A percentile compares a stretch with the other conserved stretches of the same genome.
Evolutionary conservation across 2,113 vertebrate species (phyloP).

Genomic region (Prunella fulvescens): DNA sequence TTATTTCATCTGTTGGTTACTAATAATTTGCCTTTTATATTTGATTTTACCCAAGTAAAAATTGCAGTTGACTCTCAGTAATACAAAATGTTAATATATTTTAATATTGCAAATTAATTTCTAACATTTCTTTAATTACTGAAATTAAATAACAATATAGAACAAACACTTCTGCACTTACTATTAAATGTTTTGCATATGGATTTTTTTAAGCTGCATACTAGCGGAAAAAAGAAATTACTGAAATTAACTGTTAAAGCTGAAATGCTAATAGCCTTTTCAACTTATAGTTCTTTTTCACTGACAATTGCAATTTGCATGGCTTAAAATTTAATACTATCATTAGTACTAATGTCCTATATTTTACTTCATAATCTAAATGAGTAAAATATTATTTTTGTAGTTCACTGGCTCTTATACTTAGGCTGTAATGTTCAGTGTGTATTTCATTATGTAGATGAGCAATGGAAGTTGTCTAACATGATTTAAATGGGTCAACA

Average conservation of each 20-base stretch:
- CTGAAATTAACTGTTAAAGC: slow-evolving; percentile 59
- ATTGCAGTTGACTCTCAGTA: slow-evolving; percentile 12
- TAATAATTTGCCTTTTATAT: slow-evolving; percentile 57
- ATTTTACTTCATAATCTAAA: slow-evolving; percentile 73
- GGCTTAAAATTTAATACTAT: slow-evolving; percentile 70
- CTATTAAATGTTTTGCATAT: slow-evolving; percentile 31
- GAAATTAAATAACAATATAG: slow-evolving; percentile 57
- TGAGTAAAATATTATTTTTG: slow-evolving; percentile 69
- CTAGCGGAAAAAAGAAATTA: background rate
- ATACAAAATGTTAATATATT: slow-evolving; percentile 39
- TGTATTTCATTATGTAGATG: slow-evolving; percentile 77
- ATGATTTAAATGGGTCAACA: slow-evolving; percentile 81
- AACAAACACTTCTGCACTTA: slow-evolving; percentile 29
- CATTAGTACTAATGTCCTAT: slow-evolving; percentile 66
- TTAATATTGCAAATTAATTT: slow-evolving; percentile 34
- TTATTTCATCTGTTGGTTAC: slow-evolving; percentile 8
- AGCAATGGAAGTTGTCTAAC: slow-evolving; percentile 72
- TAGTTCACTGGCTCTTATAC: slow-evolving; percentile 64
- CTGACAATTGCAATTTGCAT: slow-evolving; percentile 70
- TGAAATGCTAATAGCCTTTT: slow-evolving; percentile 62
- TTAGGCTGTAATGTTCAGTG: slow-evolving; percentile 63
- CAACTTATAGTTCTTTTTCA: slow-evolving; percentile 64
- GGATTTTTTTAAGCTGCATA: slow-evolving; percentile 20
- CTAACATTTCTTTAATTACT: slow-evolving; percentile 32
- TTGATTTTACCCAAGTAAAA: background rate